These are phyloP conservation scores for Cryptoblepharus egeriae DNA, from an alignment of 2,797 vertebrate genomes.

Conservation along the genomic window DNA sequence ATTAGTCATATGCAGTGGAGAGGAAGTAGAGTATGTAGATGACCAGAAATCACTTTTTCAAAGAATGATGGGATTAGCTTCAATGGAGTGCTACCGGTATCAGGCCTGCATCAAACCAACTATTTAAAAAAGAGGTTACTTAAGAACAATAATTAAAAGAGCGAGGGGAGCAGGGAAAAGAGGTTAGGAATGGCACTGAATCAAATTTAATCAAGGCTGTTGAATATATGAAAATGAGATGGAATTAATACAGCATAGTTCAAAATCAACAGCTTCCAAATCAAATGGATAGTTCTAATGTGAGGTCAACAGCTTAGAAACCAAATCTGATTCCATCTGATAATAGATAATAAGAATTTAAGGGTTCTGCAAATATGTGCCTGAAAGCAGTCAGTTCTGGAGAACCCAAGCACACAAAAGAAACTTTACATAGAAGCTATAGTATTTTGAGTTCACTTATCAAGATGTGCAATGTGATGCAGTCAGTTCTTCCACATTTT, in stretches of 20 bases:
- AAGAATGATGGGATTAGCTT: not conserved
- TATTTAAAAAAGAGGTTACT: not conserved
- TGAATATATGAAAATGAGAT: not conserved
- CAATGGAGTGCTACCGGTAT: not conserved
- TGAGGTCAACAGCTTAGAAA: not conserved
- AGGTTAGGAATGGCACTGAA: not conserved
- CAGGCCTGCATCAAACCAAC: not conserved
- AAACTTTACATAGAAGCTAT: not conserved
- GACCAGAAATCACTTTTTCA: no score
- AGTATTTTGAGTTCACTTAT: not conserved
- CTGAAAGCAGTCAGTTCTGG: not conserved
- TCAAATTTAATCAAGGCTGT: not conserved
- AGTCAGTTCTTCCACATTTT: not conserved
- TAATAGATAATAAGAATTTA: not conserved
- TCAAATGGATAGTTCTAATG: not conserved
- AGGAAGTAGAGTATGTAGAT: no score
- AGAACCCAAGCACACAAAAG: not conserved
- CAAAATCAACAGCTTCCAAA: not conserved
- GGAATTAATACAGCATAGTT: not conserved
- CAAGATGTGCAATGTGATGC: not conserved
- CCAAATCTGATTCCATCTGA: not conserved
- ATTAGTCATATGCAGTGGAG: not conserved
- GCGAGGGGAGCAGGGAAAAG: not conserved
- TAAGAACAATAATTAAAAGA: not conserved
- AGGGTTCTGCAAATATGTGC: not conserved